Evolutionary conservation across 2,797 vertebrate genomes (phyloP), one percentile per base, ranked within the genome.

Genomic region (Dipus sagitta): DNA sequence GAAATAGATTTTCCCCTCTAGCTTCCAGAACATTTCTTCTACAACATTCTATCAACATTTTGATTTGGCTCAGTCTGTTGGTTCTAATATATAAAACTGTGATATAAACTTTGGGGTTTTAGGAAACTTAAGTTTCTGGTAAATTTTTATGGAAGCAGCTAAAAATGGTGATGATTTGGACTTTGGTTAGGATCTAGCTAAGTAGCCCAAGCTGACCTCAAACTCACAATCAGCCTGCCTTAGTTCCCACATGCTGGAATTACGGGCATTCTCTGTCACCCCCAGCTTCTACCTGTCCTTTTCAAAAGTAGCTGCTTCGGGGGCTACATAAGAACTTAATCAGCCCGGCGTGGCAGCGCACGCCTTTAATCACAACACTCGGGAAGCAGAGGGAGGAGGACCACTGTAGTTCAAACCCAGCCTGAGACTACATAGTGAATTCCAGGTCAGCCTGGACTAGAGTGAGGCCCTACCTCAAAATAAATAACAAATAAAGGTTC

Each of bases 1-100:
- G 52, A 60, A 32, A 87, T 34, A 64, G 91, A 32, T 52, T 89
- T 14, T 68, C n/a, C 20, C n/a, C n/a, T 38, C 3, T 26, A 54
- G 62, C 28, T 77, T 93, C 67, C 65, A 71, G 86, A 84, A 93
- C 79, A 23, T 54, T 54, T 75, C 68, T 87, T 82, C 62, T 82
- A 67, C 20, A 70, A n/a, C 26, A 15, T 76, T 67, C 6, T 72
- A 18, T 34, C 58, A 71, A 68, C 58, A 54, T 6, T 26, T 72
- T 58, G 47, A 32, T 72, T 92, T 42, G 77, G 54, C 32, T 47
- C 42, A 62, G 30, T 1, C 24, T 32, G 67, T 75, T 47, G 28
- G 23, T 91, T 75, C 38, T 82, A 52, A 78, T 58, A 24, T 30
- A 26, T 13, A 72, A 54, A 86, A 62, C 42, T 47, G 3, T 21